Base-by-base conservation (phyloP, 2,113 vertebrate genomes). In the Mastomys natalensis region DNA sequence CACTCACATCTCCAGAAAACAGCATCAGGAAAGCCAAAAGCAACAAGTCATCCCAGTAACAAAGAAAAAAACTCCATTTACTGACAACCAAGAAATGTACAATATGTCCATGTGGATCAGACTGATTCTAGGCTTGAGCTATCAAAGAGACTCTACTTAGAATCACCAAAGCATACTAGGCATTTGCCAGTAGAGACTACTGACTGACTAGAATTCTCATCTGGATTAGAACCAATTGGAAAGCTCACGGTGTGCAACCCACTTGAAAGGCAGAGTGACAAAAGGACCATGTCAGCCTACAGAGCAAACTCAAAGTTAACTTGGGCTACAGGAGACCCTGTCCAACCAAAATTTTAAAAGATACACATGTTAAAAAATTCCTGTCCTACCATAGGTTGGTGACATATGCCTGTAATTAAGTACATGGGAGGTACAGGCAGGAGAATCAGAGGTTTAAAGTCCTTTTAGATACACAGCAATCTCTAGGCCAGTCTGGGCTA, bases 1-100 rank as follows among this genome's bases (percentile, higher is more conserved):
- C 53, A 95, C 76, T 96, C 34, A 4, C 0, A 31, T 94, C 94
- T 96, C 94, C 95, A 96, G 58, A 84, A 97, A 82, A 45, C 76
- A 64, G 48, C 3, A 89, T 34, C 62, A 88, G 17, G 92, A 94
- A 53, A 91, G 84, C 21, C 51, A 68, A 95, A 94, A 31, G 82
- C 62, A 92, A 45, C 48, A 7, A 68, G 88, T 5, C 2, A 53
- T n/a, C 77, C 76, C 96, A 81, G 8, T 40, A 58, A 53, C 3
- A 82, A 64, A 77, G n/a, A 64, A 55, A 95, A 89, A 37, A 90
- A 80, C 70, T 92, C 43, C 55, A 16, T 43, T 34, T 34, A 77
- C 53, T 43, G 62, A 58, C 72, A 22, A 66, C 68, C 87, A 68
- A 76, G 43, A 89, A 3, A 87, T 5, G 76, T 17, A 70, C 29